Evolutionary conservation across 2,113 vertebrate species (phyloP), one percentile per base, ranked within the genome.

Genomic region (Rhinopomastus cyanomelas): DNA sequence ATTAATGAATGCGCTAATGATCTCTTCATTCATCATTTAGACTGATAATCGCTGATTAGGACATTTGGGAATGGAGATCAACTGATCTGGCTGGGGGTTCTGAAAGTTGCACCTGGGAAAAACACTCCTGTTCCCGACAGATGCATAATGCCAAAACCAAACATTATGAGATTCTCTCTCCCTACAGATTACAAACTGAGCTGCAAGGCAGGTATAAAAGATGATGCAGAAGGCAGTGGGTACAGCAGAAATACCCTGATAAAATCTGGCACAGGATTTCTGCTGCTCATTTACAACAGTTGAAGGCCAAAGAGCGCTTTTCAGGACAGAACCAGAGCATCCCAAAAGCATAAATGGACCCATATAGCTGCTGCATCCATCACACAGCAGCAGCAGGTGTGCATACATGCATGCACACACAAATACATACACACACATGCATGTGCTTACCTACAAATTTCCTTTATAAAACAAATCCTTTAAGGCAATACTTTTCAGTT

Each of bases 11-110:
- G 46, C 22, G 80, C 55, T 90, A 93, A 95, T 75, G 85, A 89
- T 82, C 52, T 80, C 81, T 64, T 93, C 94, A 73, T 95, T 91
- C 66, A 74, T 84, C 76, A 55, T 56, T 85, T 79, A 76, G 69
- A 65, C 42, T 51, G 77, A 5, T 81, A 91, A 90, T 72, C 83
- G 46, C 79, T 48, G 39, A 78, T 30, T 23, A 48, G 80, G 48
- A n/a, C 25, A 0, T 66, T 23, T 32, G 59, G 82, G 80, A 60
- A 85, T 23, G 6, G 67, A 85, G 89, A 21, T 23, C 53, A 74
- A 46, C 16, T 53, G 66, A 75, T 84, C 30, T 53, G 56, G 60
- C 17, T 46, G 7, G 12, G 39, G 49, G 16, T 9, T 72, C 51
- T 66, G 73, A 29, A 62, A 30, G 27, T 4, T 57, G 61, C 42